phyloP scores from a whole-genome alignment of 2,113 vertebrate genomes.

The Seriola rivoliana region DNA sequence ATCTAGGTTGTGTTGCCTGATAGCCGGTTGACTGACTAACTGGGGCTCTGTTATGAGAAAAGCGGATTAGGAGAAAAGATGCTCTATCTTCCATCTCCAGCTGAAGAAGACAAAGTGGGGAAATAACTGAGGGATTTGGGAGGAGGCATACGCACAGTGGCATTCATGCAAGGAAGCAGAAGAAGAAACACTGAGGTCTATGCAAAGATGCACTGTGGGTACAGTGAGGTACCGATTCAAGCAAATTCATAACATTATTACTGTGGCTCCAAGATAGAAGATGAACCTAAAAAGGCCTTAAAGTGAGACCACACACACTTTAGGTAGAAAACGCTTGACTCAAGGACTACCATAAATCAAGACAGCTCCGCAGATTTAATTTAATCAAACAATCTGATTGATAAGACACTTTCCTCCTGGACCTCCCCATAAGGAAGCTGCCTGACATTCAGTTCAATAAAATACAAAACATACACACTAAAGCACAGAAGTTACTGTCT shows the following conservation, averaged over 20 bases:
- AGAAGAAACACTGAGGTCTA: conserved; percentile 6
- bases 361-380: conserved; percentile 37
- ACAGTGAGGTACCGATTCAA: conserved; percentile 11
- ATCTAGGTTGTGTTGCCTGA: conserved; percentile 19
- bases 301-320: conserved; percentile 40
- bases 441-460: conserved; percentile 3
- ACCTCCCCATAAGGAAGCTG: background rate
- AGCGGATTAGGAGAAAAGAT: conserved; percentile 57
- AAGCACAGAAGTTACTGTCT: conserved; percentile 16
- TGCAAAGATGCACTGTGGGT: conserved; percentile 11
- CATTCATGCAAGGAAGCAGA: conserved; percentile 43
- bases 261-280: background rate
- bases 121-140: conserved; percentile 54
- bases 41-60: conserved; percentile 65
- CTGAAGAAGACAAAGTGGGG: conserved; percentile 49
- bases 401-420: conserved; percentile 13
- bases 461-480: conserved; percentile 46
- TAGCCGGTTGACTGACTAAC: conserved; percentile 69
- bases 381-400: conserved; percentile 36
- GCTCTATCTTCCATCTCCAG: conserved; percentile 47
- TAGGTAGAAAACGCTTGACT: conserved; percentile 18
- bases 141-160: conserved; percentile 12
- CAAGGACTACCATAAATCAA: background rate
- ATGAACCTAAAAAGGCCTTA: background rate
- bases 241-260: conserved; percentile 24